phyloP scores from a whole-genome alignment of 2,888 invertebrate species.

The Liposcelis brunnea region DNA sequence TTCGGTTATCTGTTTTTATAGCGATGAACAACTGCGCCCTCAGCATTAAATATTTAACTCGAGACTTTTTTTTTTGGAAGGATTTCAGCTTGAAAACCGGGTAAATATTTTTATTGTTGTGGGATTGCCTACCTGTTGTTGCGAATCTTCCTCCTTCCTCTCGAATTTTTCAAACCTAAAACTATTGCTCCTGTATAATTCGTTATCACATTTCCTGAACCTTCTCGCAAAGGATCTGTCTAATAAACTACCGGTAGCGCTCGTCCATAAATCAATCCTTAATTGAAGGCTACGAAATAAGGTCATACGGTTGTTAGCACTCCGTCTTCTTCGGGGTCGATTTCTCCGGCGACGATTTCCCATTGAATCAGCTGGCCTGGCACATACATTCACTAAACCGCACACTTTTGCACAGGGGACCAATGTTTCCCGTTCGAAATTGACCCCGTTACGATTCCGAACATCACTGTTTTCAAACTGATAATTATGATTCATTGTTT shows the following conservation, averaged over 20 bases:
- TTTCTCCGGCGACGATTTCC: background rate
- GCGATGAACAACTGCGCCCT: too few relatives aligned
- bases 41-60: too few relatives aligned
- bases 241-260: background rate
- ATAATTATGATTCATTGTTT: conserved; percentile 1
- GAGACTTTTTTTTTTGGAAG: too few relatives aligned
- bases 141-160: conserved; percentile 45
- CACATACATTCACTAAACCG: conserved; percentile 5
- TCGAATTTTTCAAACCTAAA: conserved; percentile 76
- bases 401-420: conserved; percentile 3
- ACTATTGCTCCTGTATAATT: conserved; percentile 71
- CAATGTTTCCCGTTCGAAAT: conserved; percentile 1
- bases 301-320: background rate
- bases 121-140: conserved; percentile 22
- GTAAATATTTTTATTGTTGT: background rate
- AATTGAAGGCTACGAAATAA: conserved; percentile 6
- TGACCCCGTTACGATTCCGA: background rate
- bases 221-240: conserved; percentile 40
- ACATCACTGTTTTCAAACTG: background rate
- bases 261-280: conserved; percentile 4
- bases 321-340: conserved; percentile 2
- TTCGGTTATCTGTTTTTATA: too few relatives aligned
- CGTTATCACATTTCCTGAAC: conserved; percentile 59
- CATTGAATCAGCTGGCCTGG: conserved; percentile 1
- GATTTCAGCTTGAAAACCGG: too few relatives aligned